A percentile compares a stretch with the other conserved stretches of the same genome.
phyloP scores from a whole-genome alignment of 2,888 invertebrate species.

The Xanthorhoe spadicearia region DNA sequence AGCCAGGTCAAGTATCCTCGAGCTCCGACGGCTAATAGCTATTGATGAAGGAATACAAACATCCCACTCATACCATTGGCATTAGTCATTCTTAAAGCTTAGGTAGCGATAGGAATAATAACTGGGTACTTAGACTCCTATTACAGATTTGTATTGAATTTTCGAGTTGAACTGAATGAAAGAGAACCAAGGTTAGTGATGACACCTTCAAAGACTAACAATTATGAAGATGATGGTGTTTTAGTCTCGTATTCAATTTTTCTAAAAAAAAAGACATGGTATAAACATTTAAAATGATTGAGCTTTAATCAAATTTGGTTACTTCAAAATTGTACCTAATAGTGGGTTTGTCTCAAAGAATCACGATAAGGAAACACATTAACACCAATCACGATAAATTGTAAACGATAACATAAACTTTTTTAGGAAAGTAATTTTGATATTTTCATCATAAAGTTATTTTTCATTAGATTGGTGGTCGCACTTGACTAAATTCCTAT shows the following conservation, averaged over 20 bases:
- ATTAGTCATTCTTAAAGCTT: conserved; percentile 6
- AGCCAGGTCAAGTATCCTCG: conserved; percentile 34
- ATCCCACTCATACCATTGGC: conserved; percentile 6
- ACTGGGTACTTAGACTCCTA: background rate
- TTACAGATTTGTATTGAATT: too few relatives aligned
- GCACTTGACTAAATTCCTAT: too few relatives aligned
- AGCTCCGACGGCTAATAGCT: conserved; percentile 22
- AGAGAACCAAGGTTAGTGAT: too few relatives aligned
- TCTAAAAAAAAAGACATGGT: too few relatives aligned
- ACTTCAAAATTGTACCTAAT: background rate
- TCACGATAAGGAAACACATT: background rate
- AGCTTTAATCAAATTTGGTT: background rate
- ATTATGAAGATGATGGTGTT: too few relatives aligned
- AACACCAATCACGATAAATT: background rate
- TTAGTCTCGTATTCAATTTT: too few relatives aligned
- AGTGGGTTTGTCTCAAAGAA: background rate
- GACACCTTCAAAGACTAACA: too few relatives aligned
- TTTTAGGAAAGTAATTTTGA: too few relatives aligned
- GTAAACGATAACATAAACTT: background rate
- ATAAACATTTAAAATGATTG: background rate
- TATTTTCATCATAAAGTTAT: too few relatives aligned
- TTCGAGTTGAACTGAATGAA: too few relatives aligned
- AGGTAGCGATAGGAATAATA: background rate
- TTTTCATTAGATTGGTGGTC: too few relatives aligned
- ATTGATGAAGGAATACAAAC: conserved; percentile 31